phyloP scores from a whole-genome alignment of 1,140 invertebrate genomes.

The Anoplophora glabripennis region DNA sequence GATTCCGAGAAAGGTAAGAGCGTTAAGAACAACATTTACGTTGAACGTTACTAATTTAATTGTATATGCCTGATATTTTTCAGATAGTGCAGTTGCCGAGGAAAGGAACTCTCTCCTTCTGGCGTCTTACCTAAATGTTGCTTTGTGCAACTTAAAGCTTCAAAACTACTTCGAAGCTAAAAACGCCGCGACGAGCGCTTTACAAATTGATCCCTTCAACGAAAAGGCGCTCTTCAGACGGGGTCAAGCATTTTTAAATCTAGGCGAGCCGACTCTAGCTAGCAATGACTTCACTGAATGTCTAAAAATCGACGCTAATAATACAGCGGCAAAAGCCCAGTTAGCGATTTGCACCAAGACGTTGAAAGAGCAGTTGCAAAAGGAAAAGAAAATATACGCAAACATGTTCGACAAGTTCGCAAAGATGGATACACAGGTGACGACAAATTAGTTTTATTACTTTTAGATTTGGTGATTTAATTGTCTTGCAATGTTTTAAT shows the following conservation, averaged over 20 bases:
- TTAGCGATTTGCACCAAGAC: constrained; percentile 68
- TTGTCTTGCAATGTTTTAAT: background rate
- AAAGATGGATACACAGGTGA: constrained; percentile 74
- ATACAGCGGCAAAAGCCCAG: constrained; percentile 81
- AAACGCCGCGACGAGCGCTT: constrained; percentile 64
- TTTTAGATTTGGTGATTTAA: background rate
- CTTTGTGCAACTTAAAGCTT: constrained; percentile 82
- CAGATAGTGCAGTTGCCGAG: constrained; percentile 32
- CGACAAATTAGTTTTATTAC: constrained; percentile 29
- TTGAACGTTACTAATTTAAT: background rate
- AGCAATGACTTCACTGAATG: constrained; percentile 77
- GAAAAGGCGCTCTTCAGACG: constrained; percentile 89
- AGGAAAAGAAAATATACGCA: constrained; percentile 87
- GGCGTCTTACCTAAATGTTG: constrained; percentile 78
- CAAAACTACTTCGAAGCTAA: constrained; percentile 72
- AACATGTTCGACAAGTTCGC: constrained; percentile 95
- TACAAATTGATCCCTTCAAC: constrained; percentile 75
- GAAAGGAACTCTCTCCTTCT: constrained; percentile 65
- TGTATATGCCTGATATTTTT: constrained; percentile 17
- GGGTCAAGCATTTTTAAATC: constrained; percentile 74
- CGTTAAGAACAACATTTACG: background rate
- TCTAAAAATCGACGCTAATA: constrained; percentile 57
- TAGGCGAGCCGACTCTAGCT: constrained; percentile 78
- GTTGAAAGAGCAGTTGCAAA: constrained; percentile 71
- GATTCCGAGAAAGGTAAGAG: constrained; percentile 41